Conservation (phyloP, 2,797 vertebrate genomes). For the Anomalospiza imberbis region DNA sequence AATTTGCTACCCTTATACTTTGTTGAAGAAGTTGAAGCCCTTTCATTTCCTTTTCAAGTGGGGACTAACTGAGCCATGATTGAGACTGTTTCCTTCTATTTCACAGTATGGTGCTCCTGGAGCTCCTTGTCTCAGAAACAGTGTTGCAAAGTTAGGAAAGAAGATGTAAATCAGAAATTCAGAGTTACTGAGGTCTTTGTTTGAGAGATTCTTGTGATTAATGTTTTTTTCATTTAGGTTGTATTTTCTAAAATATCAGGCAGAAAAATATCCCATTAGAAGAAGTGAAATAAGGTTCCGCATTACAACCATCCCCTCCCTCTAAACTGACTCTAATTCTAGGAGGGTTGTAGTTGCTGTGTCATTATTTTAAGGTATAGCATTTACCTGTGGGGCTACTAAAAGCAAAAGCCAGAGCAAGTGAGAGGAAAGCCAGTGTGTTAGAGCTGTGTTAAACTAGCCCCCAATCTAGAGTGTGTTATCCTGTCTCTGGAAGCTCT, state of each 20-base stretch:
- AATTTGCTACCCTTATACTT: neutral
- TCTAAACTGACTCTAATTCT: neutral
- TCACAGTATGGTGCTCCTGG: neutral
- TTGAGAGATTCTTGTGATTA: neutral
- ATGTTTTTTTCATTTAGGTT: neutral
- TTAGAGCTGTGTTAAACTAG: neutral
- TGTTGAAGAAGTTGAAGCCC: neutral
- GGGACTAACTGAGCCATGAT: neutral
- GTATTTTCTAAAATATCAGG: neutral
- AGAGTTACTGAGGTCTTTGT: neutral
- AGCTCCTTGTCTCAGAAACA: neutral
- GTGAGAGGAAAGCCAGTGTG: neutral
- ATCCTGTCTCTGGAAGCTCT: neutral
- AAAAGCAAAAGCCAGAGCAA: neutral
- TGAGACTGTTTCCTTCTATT: neutral
- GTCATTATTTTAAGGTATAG: neutral
- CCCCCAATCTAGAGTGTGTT: neutral
- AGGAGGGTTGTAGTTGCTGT: neutral
- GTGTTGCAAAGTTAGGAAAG: neutral
- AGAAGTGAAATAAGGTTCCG: neutral
- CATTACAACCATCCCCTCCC: neutral
- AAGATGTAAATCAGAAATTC: neutral
- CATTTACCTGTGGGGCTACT: neutral
- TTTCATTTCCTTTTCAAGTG: neutral
- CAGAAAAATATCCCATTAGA: neutral